phyloP scores from a whole-genome alignment of 2,113 vertebrate species.

The Rafetus swinhoei region DNA sequence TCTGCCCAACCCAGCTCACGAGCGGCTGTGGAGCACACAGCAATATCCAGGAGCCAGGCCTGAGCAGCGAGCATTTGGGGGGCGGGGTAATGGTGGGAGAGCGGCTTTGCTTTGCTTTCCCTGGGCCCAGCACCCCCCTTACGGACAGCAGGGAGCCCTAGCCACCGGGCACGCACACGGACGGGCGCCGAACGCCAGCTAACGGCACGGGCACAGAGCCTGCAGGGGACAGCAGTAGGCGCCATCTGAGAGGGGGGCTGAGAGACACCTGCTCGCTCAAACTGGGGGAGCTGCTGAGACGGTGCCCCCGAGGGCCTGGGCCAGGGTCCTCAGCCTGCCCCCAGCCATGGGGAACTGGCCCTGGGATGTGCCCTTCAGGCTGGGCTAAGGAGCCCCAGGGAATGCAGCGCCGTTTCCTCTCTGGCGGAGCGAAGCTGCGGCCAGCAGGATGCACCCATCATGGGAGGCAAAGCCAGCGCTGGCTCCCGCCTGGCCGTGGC shows the following conservation, averaged over 20 bases:
- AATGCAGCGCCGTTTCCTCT: not conserved
- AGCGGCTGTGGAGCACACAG: no score
- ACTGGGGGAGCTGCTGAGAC: not conserved
- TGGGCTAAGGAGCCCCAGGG: no score
- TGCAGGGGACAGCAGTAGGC: not conserved
- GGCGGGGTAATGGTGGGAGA: not conserved
- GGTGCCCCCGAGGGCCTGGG: no score
- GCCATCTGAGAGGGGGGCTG: not conserved
- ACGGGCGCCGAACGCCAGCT: not conserved
- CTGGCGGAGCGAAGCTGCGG: not conserved
- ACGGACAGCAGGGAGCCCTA: not conserved
- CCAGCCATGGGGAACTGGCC: no score
- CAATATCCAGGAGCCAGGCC: no score
- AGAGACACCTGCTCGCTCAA: not conserved
- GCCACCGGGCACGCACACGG: not conserved
- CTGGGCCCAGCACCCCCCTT: not conserved
- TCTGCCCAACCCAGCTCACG: not conserved
- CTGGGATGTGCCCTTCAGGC: no score
- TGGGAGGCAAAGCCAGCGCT: not conserved
- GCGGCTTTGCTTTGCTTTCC: not conserved
- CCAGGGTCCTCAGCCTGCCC: not conserved
- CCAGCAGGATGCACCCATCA: not conserved
- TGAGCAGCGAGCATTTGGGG: no score
- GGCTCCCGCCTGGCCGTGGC: not conserved
- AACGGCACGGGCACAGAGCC: fast-evolving